A percentile compares a stretch with the other conserved stretches of the same genome.
Evolutionary conservation across 1,140 invertebrate species (phyloP).

Genomic region (Sipha flava): DNA sequence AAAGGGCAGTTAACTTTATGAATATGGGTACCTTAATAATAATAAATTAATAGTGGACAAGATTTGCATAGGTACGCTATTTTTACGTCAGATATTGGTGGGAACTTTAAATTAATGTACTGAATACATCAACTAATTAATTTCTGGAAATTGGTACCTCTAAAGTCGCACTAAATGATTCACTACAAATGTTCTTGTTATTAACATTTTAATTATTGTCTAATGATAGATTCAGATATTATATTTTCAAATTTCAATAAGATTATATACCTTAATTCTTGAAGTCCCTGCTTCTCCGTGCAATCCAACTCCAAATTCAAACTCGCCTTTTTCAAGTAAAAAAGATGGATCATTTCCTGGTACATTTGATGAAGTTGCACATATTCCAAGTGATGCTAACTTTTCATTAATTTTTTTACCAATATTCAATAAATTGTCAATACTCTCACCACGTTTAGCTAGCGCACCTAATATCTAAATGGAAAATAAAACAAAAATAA

Average conservation of each 20-base stretch:
- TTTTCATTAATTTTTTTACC: slow-evolving; percentile 46
- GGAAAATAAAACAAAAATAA: slow-evolving; percentile 3
- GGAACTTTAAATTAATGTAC: not conserved
- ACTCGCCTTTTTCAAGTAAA: slow-evolving; percentile 55
- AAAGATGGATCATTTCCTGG: slow-evolving; percentile 61
- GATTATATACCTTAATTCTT: slow-evolving; percentile 52
- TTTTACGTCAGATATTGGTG: too few relatives aligned
- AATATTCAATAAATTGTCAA: slow-evolving; percentile 49
- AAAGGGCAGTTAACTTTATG: too few relatives aligned
- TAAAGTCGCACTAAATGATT: too few relatives aligned
- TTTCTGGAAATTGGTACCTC: too few relatives aligned
- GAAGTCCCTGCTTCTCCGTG: slow-evolving; percentile 79
- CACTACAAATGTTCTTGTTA: too few relatives aligned
- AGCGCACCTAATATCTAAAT: slow-evolving; percentile 63
- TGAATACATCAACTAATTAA: too few relatives aligned
- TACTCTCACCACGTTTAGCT: slow-evolving; percentile 52
- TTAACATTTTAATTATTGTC: too few relatives aligned
- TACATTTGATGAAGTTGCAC: slow-evolving; percentile 60
- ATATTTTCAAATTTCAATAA: not conserved
- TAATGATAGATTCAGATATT: not conserved
- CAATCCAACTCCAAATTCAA: slow-evolving; percentile 75
- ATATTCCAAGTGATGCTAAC: slow-evolving; percentile 65
- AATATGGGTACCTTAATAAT: too few relatives aligned
- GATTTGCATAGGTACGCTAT: too few relatives aligned
- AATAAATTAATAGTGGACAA: too few relatives aligned